phyloP scores from a whole-genome alignment of 2,113 vertebrate species.

The Philantomba maxwellii region DNA sequence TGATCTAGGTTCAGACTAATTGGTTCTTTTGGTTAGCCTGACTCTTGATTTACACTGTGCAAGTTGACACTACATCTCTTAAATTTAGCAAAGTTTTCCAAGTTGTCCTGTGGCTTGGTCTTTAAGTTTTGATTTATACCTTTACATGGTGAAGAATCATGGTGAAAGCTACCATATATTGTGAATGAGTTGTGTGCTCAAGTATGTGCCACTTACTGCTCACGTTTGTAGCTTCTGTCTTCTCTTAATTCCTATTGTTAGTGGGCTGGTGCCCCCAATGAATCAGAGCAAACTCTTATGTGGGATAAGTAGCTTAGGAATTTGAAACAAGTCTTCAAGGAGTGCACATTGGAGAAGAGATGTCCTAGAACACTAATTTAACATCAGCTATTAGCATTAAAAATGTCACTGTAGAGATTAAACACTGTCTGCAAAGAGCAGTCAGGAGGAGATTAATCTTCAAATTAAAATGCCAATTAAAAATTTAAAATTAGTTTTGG shows the following conservation, averaged over 20 bases:
- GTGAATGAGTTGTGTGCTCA: neutral
- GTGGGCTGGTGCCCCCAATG: fast-evolving
- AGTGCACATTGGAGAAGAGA: neutral
- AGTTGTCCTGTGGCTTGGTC: neutral
- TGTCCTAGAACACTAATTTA: neutral
- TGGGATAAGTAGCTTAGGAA: neutral
- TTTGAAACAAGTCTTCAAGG: slow-evolving; percentile 3
- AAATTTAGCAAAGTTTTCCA: neutral
- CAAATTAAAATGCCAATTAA: slow-evolving; percentile 23
- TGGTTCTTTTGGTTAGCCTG: neutral
- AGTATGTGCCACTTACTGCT: neutral
- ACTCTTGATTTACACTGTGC: neutral
- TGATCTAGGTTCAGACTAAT: neutral
- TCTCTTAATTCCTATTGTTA: neutral
- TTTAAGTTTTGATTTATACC: neutral
- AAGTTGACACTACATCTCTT: neutral
- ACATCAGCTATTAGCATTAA: neutral
- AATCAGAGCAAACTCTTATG: neutral
- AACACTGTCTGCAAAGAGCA: slow-evolving; percentile 15
- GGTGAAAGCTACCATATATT: neutral
- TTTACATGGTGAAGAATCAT: neutral
- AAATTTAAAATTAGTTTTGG: slow-evolving; percentile 23
- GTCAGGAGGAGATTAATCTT: slow-evolving; percentile 14
- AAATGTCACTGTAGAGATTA: slow-evolving; percentile 7
- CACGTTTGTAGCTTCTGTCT: neutral